These are phyloP conservation scores for Sciurus carolinensis DNA, from an alignment of 2,797 vertebrate species.

Conservation along the genomic window DNA sequence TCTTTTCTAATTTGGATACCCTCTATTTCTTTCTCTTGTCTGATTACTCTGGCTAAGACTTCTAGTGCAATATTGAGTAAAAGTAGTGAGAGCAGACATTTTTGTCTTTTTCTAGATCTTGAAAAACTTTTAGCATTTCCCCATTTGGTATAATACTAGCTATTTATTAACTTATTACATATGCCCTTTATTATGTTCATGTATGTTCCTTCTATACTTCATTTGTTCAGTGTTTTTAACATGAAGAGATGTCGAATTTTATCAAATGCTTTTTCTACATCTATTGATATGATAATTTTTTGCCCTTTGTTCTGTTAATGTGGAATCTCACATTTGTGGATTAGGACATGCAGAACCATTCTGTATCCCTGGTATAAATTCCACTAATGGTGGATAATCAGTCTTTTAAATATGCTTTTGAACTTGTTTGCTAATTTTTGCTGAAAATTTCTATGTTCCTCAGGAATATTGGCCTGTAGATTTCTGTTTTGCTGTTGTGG, in stretches of 20 bases:
- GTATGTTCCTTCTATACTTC: neutral
- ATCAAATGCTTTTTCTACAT: neutral
- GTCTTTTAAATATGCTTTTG: neutral
- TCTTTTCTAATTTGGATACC: neutral
- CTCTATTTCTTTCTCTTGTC: neutral
- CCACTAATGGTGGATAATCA: neutral
- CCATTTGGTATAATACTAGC: neutral
- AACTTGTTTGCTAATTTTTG: neutral
- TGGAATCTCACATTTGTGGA: neutral
- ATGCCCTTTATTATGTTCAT: neutral
- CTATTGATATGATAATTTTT: neutral
- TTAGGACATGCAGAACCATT: neutral
- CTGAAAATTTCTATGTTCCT: neutral
- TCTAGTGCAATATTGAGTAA: neutral
- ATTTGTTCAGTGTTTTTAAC: neutral
- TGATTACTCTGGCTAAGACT: neutral
- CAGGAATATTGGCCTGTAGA: neutral
- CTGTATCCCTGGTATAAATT: neutral
- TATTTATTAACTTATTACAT: neutral
- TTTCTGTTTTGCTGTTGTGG: neutral
- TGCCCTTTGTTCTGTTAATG: neutral
- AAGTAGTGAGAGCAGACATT: neutral
- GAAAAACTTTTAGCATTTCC: neutral
- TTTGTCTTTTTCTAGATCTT: neutral
- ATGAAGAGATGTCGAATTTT: neutral